Evolutionary conservation across 2,113 vertebrate genomes (phyloP).

Genomic region (Pangasianodon gigas): DNA sequence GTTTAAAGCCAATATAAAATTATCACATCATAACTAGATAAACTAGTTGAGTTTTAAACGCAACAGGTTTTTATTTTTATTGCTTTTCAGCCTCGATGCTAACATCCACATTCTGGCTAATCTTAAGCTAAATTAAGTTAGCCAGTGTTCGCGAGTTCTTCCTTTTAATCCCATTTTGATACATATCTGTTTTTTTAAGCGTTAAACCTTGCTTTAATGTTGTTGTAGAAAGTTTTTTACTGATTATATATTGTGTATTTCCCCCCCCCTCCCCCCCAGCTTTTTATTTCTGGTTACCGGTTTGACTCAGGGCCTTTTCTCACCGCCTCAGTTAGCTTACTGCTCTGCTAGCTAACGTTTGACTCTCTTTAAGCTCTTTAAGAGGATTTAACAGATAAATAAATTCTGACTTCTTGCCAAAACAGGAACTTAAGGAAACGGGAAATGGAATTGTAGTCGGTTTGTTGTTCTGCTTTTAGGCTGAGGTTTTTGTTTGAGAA

Average conservation of each 20-base stretch:
- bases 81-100: background rate
- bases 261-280: too few species aligned
- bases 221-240: background rate
- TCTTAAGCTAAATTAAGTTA: background rate
- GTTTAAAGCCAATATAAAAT: background rate
- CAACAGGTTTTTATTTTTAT: background rate
- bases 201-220: background rate
- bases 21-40: background rate
- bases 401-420: background rate
- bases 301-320: background rate
- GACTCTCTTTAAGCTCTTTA: background rate
- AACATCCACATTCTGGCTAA: background rate
- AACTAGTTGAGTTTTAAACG: background rate
- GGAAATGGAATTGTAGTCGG: background rate
- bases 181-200: background rate
- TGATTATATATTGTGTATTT: background rate
- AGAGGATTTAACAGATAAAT: background rate
- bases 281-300: background rate
- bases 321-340: background rate
- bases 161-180: background rate
- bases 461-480: constrained; percentile 1
- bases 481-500: background rate
- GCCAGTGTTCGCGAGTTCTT: background rate
- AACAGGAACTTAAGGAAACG: background rate
- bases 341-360: background rate